phyloP scores from a whole-genome alignment of 2,113 vertebrate genomes.

The Pomatorhinus ruficollis region DNA sequence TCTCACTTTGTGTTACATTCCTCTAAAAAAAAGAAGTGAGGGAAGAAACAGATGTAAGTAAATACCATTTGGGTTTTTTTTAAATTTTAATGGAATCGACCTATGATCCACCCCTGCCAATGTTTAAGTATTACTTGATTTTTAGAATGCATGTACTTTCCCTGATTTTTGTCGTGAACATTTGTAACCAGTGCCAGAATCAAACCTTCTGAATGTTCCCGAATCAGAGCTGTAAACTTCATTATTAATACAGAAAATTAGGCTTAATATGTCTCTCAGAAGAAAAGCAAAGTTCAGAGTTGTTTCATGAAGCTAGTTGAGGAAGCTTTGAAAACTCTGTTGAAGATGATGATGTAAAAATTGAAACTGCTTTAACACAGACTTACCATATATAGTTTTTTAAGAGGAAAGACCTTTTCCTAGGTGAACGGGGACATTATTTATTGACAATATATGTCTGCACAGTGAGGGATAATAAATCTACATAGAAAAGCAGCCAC shows the following conservation, averaged over 20 bases:
- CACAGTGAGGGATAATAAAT: conserved; percentile 40
- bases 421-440: conserved; percentile 9
- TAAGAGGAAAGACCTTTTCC: neutral
- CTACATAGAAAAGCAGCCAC: neutral
- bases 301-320: neutral
- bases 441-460: neutral
- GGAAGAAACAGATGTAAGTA: neutral
- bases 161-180: neutral
- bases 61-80: neutral
- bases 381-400: neutral
- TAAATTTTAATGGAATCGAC: neutral
- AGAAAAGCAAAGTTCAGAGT: neutral
- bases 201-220: neutral
- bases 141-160: neutral
- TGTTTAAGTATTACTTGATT: neutral
- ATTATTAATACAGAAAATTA: neutral
- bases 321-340: neutral
- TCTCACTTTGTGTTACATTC: neutral
- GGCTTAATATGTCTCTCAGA: neutral
- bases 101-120: neutral
- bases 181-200: neutral
- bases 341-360: neutral
- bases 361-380: neutral
- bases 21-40: neutral
- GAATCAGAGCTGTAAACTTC: neutral